Conservation (phyloP, 2,113 vertebrate species). For the Rhynchopsitta pachyrhyncha region DNA sequence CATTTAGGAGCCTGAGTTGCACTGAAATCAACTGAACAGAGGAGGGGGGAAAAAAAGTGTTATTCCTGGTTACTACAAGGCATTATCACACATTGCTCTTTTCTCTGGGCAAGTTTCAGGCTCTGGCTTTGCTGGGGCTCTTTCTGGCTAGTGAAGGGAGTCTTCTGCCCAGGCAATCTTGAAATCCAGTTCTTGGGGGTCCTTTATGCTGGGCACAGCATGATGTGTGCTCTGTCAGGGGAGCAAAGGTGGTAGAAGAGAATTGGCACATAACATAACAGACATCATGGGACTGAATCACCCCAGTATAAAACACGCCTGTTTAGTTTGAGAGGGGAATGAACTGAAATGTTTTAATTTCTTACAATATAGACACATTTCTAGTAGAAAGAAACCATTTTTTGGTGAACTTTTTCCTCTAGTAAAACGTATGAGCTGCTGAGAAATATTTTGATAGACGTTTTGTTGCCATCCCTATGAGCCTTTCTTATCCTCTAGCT, state of each 20-base stretch:
- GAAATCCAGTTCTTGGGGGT: not conserved
- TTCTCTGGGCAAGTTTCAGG: not conserved
- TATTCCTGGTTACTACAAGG: slow-evolving; percentile 40
- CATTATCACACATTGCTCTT: not conserved
- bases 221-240: not conserved
- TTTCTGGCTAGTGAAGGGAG: not conserved
- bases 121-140: not conserved
- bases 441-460: not conserved
- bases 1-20: slow-evolving; percentile 45
- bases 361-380: not conserved
- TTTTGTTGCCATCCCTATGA: not conserved
- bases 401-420: not conserved
- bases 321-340: not conserved
- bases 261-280: not conserved
- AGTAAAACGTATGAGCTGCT: accelerated
- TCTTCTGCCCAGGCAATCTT: not conserved
- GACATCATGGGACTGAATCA: not conserved
- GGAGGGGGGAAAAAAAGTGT: not conserved
- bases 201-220: not conserved
- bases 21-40: slow-evolving; percentile 31
- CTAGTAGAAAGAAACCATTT: not conserved
- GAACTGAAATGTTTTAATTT: not conserved
- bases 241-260: not conserved
- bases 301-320: not conserved
- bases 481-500: not conserved